Evolutionary conservation across 2,888 invertebrate genomes (phyloP), one percentile per base, ranked within the genome.

Genomic region (Linnaemya vulpina): DNA sequence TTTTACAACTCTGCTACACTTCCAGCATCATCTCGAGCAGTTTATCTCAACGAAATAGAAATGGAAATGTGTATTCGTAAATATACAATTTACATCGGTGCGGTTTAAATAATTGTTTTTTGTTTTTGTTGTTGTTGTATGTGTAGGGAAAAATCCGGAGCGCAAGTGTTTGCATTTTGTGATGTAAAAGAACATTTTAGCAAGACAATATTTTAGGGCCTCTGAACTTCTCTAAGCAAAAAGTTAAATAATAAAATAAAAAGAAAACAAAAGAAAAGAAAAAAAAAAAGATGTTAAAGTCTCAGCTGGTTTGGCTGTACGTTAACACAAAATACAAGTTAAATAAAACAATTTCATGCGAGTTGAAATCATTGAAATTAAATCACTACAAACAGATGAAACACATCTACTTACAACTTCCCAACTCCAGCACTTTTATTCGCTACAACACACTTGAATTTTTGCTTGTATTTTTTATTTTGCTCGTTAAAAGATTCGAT

Each of bases 331-430:
- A 75, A 53, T 55, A 75, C 49, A 62, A 77, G 71, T 77, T 65
- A 73, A 77, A 77, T 77, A 83, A 83, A 83, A 77, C 71, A 77
- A 77, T 77, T 65, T 73, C 25, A 20, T 67, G 38, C 22, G 11
- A 70, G 63, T 82, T 83, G 51, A 73, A 73, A 77, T 71, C 71
- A 71, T 67, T 77, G 71, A 83, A 83, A 73, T 77, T 77, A 77
- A 83, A 77, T 82, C 71, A 77, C 40, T 70, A 70, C 75, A 70
- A 53, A 65, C 55, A 71, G 46, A 73, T 65, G 63, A 73, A 71
- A 30, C 43, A 60, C 71, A 62, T 68, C 38, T 25, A 43, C 46
- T 62, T 63, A 30, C 43, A 65, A 43, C 30, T 40, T 40, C 62
- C 20, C 53, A 20, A 71, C 20, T 40, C 25, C 30, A 40, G 13